Evolutionary conservation across 1,140 invertebrate genomes (phyloP), one percentile per base, ranked within the genome.

Genomic region (Drosophila nasuta): DNA sequence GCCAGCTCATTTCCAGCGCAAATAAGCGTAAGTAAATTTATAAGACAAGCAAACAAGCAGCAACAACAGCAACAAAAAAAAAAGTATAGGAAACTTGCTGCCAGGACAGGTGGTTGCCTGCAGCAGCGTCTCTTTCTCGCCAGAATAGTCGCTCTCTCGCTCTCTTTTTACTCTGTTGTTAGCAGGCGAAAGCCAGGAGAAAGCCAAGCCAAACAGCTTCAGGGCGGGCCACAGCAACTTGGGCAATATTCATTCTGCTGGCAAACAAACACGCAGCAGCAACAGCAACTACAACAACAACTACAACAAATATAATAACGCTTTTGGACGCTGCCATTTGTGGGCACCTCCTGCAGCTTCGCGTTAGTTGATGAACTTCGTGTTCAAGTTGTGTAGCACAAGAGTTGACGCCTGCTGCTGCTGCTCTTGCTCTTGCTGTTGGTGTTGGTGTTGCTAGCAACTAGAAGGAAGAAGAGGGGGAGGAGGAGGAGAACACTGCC

Each of bases 21-120:
- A 88, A 88, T 88, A 88, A 83, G 83, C 85, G 85, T 83, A 89
- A 89, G 83, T 88, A 88, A 88, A 88, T 88, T 88, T 88, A 77
- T 81, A 88, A 88, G 80, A 88, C 80, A 88, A 88, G 89, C 83
- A 89, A 87, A 73, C 81, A 83, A 25, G 66, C 58, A 25, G 70
- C 30, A 8, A 33, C 30, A 33, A 70, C 45, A 59, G 35, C n/a
- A 49, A 33, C 51, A 4, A 59, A 59, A 51, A 35, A 48, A 45
- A 33, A 57, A 65, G 76, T 66, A 56, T 52, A 68, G 59, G 57
- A 78, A 70, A 76, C 71, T 77, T 82, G 78, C 78, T 66, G 73
- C 63, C 64, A 67, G 64, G 57, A 69, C 72, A 74, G 71, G 71
- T 74, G 71, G 17, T 48, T 35, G 65, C 63, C 71, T 43, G 4